These are phyloP conservation scores for Orthosia gothica DNA, from an alignment of 2,888 invertebrate species.

Conservation along the genomic window DNA sequence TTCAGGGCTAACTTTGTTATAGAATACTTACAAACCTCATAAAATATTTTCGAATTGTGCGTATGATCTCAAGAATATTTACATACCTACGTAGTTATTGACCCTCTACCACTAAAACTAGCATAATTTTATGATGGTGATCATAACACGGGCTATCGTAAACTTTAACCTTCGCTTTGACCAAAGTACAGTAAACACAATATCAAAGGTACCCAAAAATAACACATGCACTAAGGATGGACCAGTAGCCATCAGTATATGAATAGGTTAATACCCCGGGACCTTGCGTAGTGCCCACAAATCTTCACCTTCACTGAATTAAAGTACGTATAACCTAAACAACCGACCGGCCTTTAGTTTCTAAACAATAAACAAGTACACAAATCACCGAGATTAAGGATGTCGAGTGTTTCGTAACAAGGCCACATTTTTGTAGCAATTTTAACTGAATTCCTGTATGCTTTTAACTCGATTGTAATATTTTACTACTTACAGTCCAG, in stretches of 20 bases:
- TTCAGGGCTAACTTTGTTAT: constrained; percentile 18
- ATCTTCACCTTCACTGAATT: constrained; percentile 82
- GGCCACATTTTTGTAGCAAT: constrained; percentile 63
- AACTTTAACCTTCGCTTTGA: constrained; percentile 72
- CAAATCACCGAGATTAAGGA: constrained; percentile 80
- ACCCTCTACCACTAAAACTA: constrained; percentile 27
- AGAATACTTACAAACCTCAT: constrained; percentile 10
- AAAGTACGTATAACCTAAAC: constrained; percentile 72
- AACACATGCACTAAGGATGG: constrained; percentile 51
- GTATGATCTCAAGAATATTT: constrained; percentile 20
- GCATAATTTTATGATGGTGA: constrained; percentile 39
- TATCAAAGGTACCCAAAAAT: constrained; percentile 68
- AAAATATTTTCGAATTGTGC: constrained; percentile 20
- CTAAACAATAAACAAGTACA: constrained; percentile 79
- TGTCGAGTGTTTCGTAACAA: constrained; percentile 73
- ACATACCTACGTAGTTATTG: constrained; percentile 24
- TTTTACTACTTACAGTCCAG: constrained; percentile 46
- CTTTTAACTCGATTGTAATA: constrained; percentile 42
- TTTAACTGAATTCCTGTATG: constrained; percentile 41
- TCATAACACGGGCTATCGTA: constrained; percentile 49
- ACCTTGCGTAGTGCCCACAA: constrained; percentile 75
- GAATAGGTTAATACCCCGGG: constrained; percentile 76
- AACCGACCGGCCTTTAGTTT: constrained; percentile 78
- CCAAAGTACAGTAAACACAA: constrained; percentile 44
- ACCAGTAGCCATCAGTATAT: constrained; percentile 39